Base-by-base conservation (phyloP, 2,113 vertebrate genomes). In the Rafetus swinhoei region DNA sequence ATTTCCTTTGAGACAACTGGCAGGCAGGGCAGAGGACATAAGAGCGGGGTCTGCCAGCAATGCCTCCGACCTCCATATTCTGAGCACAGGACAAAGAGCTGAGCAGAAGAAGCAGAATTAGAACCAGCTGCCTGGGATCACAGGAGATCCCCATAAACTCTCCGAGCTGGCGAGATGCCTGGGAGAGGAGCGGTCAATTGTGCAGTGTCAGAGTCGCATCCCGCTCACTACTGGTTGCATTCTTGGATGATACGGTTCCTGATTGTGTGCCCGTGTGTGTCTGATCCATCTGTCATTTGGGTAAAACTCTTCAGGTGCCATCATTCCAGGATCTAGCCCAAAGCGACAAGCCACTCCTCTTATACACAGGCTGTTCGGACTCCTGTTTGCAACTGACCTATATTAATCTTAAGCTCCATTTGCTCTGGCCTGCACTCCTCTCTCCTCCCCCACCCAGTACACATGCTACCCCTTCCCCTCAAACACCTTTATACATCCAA, bases 401-500 rank as follows among this genome's bases (percentile, higher is more conserved):
- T 95, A 98, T 98, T 97, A 87, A 87, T 93, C 59, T 56, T 84
- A 94, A 97, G 97, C 90, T 96, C 91, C 81, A 97, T 97, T 98
- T 32, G 96, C 93, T 97, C 93, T 45, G 74, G 91, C 92, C 92
- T 76, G 92, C 72, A n/a, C 86, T 94, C 94, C 90, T 89, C 89
- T 94, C 92, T 94, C 96, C 93, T 96, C 97, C 95, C 94, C 90
- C 88, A 93, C 92, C 91, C 96, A 91, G 93, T 93, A 93, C 79
- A 93, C 60, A 32, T 80, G 88, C 81, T 80, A 81, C 97, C 96
- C 97, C 95, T 96, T 96, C 96, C 96, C 95, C 96, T 96, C 87
- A 95, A 95, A 97, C 97, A 97, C 96, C 96, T 96, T 96, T 89
- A 93, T 94, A 97, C 89, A 95, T 93, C 97, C 98, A 98, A 98